Percentiles rank a stretch among this genome's conserved stretches.
Conservation (phyloP, 2,888 invertebrate genomes). For the Hirtodrosophila alboralis region DNA sequence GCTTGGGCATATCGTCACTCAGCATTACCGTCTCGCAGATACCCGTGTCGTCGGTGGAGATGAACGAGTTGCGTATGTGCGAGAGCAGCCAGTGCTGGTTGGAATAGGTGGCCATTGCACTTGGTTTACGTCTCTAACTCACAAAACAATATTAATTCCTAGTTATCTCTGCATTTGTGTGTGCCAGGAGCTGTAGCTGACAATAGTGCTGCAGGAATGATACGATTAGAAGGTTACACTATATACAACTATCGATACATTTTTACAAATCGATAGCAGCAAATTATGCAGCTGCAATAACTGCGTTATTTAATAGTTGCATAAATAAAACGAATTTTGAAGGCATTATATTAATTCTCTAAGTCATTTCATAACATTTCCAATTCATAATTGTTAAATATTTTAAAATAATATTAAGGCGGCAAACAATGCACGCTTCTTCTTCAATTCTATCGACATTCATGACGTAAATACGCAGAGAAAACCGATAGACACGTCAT, state of each 20-base stretch:
- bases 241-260: no score
- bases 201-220: no score
- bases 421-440: slow-evolving; percentile 1
- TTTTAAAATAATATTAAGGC: slow-evolving; percentile 4
- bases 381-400: neutral
- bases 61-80: slow-evolving; percentile 96
- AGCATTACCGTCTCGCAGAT: slow-evolving; percentile 97
- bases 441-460: neutral
- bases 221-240: no score
- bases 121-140: slow-evolving; percentile 39
- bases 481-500: no score
- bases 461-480: neutral
- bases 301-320: no score
- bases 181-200: slow-evolving; percentile 36
- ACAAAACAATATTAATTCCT: slow-evolving; percentile 47
- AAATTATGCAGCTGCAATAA: no score
- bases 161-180: slow-evolving; percentile 65
- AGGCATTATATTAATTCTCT: no score
- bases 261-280: no score
- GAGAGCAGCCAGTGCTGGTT: slow-evolving; percentile 96
- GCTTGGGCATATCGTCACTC: slow-evolving; percentile 89
- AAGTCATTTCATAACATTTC: no score
- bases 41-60: slow-evolving; percentile 97
- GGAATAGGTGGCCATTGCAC: slow-evolving; percentile 95
- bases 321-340: no score